Base-by-base conservation (phyloP, 2,888 invertebrate species). In the Lasioglossum villosulum region DNA sequence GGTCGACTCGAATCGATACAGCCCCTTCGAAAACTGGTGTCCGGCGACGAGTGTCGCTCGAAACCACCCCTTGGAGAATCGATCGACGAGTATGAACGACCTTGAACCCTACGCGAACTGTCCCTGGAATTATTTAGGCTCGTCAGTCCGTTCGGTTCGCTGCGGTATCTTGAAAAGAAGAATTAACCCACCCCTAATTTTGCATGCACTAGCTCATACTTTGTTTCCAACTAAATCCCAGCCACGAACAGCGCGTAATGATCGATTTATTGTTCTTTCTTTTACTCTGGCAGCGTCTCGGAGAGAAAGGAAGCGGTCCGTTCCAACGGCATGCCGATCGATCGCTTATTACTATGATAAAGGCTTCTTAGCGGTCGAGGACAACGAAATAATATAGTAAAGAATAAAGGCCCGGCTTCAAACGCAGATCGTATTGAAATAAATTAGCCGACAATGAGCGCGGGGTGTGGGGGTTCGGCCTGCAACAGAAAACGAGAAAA, bases 401-500 rank as follows among this genome's bases (percentile, higher is more conserved):
- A 76, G 84, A 84, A 84, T 84, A 88, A 87, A 82, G 83, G 83
- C 76, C 78, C 78, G 73, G 78, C 76, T 85, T 88, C 87, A 83
- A 78, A 78, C 81, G 68, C 83, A 83, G 83, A 79, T 75, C 78
- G 79, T 66, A 81, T 79, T 66, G 82, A 86, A 89, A 90, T 86
- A 91, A 90, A 82, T 91, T 86, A 75, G 74, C 73, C 72, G 80
- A 88, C 87, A 88, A 90, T 88, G 63, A 80, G 63, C 27, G 75
- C 23, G 75, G 74, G 76, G 82, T 48, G 81, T 83, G 59, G 66
- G 34, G 66, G 34, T 10, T 10, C 34, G 30, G 27, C 12, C 74
- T 66, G 80, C 56, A 88, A 82, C 75, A 63, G 83, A 83, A 88
- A 86, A 85, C 72, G 84, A 77, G 82, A 88, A 86, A 63, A 76